Conservation (phyloP, 1,140 invertebrate genomes). For the Cheumatopsyche charites region DNA sequence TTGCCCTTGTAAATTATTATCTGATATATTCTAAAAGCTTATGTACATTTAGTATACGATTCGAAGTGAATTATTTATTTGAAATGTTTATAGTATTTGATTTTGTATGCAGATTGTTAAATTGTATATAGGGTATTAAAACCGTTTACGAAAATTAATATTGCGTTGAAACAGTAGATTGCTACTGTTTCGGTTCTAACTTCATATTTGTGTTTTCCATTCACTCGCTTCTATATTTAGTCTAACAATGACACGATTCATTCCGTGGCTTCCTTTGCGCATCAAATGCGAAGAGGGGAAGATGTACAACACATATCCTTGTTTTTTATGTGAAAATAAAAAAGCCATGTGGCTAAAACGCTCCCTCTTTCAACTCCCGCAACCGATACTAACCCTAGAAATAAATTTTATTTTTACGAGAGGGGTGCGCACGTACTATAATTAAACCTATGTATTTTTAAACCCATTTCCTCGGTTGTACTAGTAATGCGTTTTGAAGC, state of each 20-base stretch:
- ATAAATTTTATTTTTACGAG: constrained; percentile 30
- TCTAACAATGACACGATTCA: constrained; percentile 11
- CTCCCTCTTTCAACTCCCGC: constrained; percentile 22
- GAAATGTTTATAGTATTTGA: no score
- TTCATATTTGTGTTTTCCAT: not conserved
- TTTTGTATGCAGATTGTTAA: no score
- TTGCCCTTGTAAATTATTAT: constrained; percentile 26
- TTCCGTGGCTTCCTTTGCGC: constrained; percentile 3
- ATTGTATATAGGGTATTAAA: no score
- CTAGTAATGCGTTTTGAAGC: not conserved
- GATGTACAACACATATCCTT: constrained; percentile 2
- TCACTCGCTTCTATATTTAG: not conserved
- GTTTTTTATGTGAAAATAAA: constrained; percentile 15
- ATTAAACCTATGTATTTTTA: constrained; percentile 25
- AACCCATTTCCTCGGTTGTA: not conserved
- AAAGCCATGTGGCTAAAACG: constrained; percentile 29
- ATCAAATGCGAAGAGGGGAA: not conserved
- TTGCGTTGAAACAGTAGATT: not conserved
- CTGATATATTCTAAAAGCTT: not conserved
- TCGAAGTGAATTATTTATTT: no score
- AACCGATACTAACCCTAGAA: constrained; percentile 21
- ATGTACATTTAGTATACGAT: no score
- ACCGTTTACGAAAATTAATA: not conserved
- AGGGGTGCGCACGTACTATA: constrained; percentile 18
- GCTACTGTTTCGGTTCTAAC: not conserved